Evolutionary conservation across 2,797 vertebrate genomes (phyloP), one percentile per base, ranked within the genome.

Genomic region (Perodicticus potto): DNA sequence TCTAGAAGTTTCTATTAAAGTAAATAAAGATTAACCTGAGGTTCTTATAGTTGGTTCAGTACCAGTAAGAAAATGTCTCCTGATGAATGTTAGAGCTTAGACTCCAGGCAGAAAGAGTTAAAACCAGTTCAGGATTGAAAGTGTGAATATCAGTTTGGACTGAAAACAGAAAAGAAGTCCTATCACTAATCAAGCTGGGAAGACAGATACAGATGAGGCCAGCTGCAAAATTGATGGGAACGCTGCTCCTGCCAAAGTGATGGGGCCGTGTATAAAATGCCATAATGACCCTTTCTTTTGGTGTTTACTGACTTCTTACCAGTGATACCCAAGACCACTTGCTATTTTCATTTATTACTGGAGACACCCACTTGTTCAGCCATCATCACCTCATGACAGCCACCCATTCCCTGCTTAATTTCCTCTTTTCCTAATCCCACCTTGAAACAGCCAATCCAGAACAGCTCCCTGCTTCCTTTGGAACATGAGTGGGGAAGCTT

Each of bases 51-150:
- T 86, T 73, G 7, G 7, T 74, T 78, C 73, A 83, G 49, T 63
- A 34, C 45, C 43, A 43, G 20, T 89, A 23, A 34, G 22, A 23
- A 91, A 67, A 77, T 57, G 13, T 49, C 91, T 89, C 49, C 37
- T 32, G 5, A 3, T 76, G 59, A 94, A 55, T 77, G 3, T 93
- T 76, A 65, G 57, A 45, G 2, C 88, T 86, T 92, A 55, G 14
- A 93, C 23, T 63, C 80, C 19, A 43, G 6, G 37, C 34, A 77
- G 53, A 87, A 93, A 86, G 43, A 93, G 40, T 80, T 94, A 80
- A 96, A 92, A 86, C 59, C 32, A 90, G 11, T 73, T 83, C 89
- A 61, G 70, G 67, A 91, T 9, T 45, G 32, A 92, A 96, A 96
- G 92, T 88, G 22, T 53, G 17, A 59, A 77, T 78, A 95, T 92